A percentile compares a stretch with the other conserved stretches of the same genome.
Evolutionary conservation across 2,113 vertebrate species (phyloP).

Genomic region (Macrotis lagotis): DNA sequence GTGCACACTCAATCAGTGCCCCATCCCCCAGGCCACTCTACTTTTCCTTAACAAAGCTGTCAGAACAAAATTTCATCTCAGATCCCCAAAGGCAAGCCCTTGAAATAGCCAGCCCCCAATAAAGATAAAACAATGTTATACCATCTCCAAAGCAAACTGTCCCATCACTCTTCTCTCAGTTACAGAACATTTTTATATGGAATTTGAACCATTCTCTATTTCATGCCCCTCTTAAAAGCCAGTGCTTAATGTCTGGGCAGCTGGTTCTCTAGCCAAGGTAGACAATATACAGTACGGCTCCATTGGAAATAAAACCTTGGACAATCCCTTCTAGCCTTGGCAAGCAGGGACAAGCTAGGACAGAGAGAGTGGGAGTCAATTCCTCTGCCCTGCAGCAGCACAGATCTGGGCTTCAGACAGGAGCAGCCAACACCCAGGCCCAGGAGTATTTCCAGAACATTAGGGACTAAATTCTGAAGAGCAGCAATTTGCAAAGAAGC

Average conservation of each 20-base stretch:
- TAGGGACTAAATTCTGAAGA: background rate
- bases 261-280: constrained; percentile 23
- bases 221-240: constrained; percentile 75
- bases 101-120: background rate
- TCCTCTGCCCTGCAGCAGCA: fast-evolving
- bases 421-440: background rate
- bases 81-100: constrained; percentile 1
- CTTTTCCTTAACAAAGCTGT: background rate
- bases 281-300: background rate
- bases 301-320: background rate
- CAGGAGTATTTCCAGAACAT: background rate
- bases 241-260: constrained; percentile 49
- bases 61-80: background rate
- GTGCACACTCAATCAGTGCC: background rate
- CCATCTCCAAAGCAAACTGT: background rate
- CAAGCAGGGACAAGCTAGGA: background rate
- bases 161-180: background rate
- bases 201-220: constrained; percentile 70
- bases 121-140: background rate
- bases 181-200: constrained; percentile 77
- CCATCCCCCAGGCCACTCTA: background rate
- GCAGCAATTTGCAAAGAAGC: background rate
- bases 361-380: background rate
- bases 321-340: background rate
- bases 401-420: background rate